Base-by-base conservation (phyloP, 2,888 invertebrate species). In the Labia minor region DNA sequence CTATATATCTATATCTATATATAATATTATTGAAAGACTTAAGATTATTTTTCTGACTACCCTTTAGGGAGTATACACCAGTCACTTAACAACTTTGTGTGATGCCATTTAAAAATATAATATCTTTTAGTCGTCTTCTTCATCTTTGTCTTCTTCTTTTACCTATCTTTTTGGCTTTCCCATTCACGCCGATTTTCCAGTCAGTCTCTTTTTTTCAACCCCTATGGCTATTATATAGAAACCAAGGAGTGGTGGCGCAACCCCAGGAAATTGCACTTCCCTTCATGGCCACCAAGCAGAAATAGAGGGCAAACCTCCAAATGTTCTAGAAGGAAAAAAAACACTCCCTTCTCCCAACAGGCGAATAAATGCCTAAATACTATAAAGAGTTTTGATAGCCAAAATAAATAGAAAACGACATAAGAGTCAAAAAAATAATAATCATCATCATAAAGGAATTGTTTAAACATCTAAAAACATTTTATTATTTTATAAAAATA, bases 191-290 rank as follows among this genome's bases (percentile, higher is more conserved):
- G 49, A 49, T 49, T 49, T 49, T 16, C 49, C 16, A 3, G 6
- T 49, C 49, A 16, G 16, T 4, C 49, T 14, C 8, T 8, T 14
- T 49, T 49, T 14, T 49, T 11, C 49, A 3, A 14, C 49, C 49
- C 49, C 49, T 16, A 11, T 49, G 49, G 49, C 49, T 49, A 49
- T 49, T 49, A 49, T 49, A 49, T 4, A 49, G 49, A 49, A 49
- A 49, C 49, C 49, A 49, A 4, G 14, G n/a, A 14, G 49, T 49
- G 14, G 49, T 11, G 14, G 49, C n/a, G n/a, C n/a, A 11, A 33
- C 49, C 49, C 49, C 49, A 4, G 49, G 49, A 49, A 49, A 49
- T 49, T 49, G 49, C 49, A 49, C 49, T 49, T 49, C 49, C 49
- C 49, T 49, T 49, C 49, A 49, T 49, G 49, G 49, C 49, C 49